phyloP scores from a whole-genome alignment of 2,113 vertebrate genomes.

The Podarcis cretensis region DNA sequence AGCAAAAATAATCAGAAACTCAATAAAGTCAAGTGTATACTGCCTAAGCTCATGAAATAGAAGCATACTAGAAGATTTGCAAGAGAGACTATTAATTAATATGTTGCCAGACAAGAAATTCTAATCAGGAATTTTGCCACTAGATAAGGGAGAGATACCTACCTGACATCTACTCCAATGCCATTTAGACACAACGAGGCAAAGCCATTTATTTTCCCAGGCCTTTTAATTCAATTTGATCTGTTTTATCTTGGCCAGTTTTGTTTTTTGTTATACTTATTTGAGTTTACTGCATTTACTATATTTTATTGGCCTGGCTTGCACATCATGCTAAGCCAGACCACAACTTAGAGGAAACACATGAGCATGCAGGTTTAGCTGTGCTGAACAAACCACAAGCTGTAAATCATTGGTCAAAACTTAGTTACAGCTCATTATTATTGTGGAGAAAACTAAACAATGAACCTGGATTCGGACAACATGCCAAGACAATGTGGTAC shows the following conservation, averaged over 20 bases:
- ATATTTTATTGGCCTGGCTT: background rate
- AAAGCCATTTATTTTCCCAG: background rate
- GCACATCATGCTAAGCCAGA: no score
- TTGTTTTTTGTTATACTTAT: background rate
- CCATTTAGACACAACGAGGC: background rate
- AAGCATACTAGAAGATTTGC: background rate
- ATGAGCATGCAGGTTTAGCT: no score
- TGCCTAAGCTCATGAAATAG: slow-evolving; percentile 32
- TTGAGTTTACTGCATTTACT: background rate
- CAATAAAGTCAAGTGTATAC: no score
- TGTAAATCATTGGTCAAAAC: no score
- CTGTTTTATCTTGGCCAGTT: background rate
- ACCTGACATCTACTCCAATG: background rate
- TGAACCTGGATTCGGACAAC: no score
- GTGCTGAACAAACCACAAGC: no score
- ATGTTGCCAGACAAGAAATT: background rate
- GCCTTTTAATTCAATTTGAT: background rate
- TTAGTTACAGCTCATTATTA: no score
- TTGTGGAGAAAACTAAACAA: no score
- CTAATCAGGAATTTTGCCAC: background rate
- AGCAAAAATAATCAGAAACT: background rate
- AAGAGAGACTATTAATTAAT: background rate
- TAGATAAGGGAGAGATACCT: background rate
- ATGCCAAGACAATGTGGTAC: no score
- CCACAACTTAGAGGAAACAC: no score